Evolutionary conservation across 2,888 invertebrate genomes (phyloP), one percentile per base, ranked within the genome.

Genomic region (Dryocosmus kuriphilus): DNA sequence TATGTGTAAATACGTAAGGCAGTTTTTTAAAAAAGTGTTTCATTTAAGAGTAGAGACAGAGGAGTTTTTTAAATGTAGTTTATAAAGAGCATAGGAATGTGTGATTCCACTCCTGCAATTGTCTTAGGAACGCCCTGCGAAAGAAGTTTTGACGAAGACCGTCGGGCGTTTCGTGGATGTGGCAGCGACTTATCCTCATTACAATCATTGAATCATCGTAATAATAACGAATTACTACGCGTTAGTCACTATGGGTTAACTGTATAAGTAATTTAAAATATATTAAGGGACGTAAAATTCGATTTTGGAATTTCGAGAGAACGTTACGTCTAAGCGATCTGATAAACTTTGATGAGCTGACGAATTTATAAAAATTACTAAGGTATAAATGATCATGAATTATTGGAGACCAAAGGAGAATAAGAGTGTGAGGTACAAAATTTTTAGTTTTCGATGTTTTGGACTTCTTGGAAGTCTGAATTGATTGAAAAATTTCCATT

Each of bases 341-440:
- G 74, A 78, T 78, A 78, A 76, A 79, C 77, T 81, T 78, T 76
- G 79, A 81, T 51, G 71, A 71, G 51, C 51, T 51, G 51, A 71
- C 71, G 51, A 71, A 71, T 71, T 71, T 71, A 30, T 71, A 51
- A 8, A 27, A 71, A 71, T 71, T 51, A 51, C 27, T 71, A 71
- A 55, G 51, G 51, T 71, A 22, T 51, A 63, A 63, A 63, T 63
- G 63, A 63, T 63, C n/a, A n/a, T 63, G 5, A 63, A 63, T 35
- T 51, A 82, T 83, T 79, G 79, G 77, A 80, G 79, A 79, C 75
- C 80, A 76, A 80, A 80, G 67, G 75, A 78, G 76, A 81, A 62
- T 75, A 76, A 84, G 85, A 60, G 76, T 82, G 80, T 84, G 84
- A 85, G 84, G 81, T 82, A 86, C 86, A 85, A 84, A 82, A 83